Evolutionary conservation across 64 coral and sea anemone species (phyloP).

Genomic region (Stichodactyla mertensii): DNA sequence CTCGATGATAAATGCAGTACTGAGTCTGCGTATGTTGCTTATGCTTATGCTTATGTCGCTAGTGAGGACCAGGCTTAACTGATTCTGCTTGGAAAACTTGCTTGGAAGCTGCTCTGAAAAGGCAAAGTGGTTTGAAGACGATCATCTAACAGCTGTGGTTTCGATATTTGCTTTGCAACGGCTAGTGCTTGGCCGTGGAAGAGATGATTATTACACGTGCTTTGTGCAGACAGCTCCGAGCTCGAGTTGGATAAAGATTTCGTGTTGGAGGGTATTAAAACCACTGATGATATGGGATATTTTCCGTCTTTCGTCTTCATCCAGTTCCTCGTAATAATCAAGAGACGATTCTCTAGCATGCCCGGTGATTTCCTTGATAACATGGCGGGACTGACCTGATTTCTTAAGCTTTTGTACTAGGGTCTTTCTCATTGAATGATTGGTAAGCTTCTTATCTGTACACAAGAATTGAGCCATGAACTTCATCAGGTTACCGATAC

Average conservation of each 20-base stretch:
- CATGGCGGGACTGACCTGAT: slow-evolving; percentile 19
- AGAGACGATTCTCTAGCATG: slow-evolving; percentile 34
- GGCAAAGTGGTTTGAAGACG: too few species aligned
- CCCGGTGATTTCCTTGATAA: slow-evolving; percentile 9
- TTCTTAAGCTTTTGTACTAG: slow-evolving; percentile 15
- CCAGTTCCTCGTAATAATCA: slow-evolving; percentile 17
- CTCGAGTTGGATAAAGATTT: too few species aligned
- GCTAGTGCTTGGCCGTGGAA: too few species aligned
- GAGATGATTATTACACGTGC: too few species aligned
- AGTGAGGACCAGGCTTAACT: too few species aligned
- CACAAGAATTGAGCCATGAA: background rate
- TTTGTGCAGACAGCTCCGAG: too few species aligned
- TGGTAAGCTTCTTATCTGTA: slow-evolving; percentile 19
- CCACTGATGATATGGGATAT: background rate
- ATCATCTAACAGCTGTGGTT: too few species aligned
- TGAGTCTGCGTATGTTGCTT: too few species aligned
- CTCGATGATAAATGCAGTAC: too few species aligned
- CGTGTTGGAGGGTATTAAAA: background rate
- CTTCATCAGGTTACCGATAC: background rate
- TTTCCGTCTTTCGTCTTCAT: background rate
- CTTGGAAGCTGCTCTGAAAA: background rate
- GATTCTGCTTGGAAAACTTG: background rate
- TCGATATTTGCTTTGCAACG: too few species aligned
- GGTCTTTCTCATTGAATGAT: slow-evolving; percentile 46
- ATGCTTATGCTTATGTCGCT: too few species aligned